Evolutionary conservation across 2,888 invertebrate species (phyloP), one percentile per base, ranked within the genome.

Genomic region (Lepidocyrtinus sp.): DNA sequence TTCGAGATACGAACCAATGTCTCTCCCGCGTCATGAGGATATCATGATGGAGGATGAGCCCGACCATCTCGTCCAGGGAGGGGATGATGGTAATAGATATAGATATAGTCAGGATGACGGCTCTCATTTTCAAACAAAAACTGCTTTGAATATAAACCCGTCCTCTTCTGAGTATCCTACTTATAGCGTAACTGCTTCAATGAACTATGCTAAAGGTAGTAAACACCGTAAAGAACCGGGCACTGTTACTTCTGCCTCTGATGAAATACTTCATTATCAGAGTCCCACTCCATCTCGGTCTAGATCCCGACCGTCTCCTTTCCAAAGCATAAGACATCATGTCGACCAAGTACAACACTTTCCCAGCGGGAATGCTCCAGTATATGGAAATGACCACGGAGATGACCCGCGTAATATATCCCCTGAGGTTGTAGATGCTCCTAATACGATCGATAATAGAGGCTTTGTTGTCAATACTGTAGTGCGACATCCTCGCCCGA

Each of bases 91-190:
- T 63, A 74, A 63, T 74, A 46, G 36, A 5, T 36, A 36, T 36
- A 36, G 36, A 5, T 36, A 36, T 36, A 36, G 36, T 36, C 36
- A 36, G 67, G 46, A 77, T 68, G 62, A 22, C 22, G 27, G 1
- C n/a, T 22, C 67, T 45, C 22, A 69, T 17, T 79, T 79, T 70
- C 36, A 79, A 63, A 74, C 70, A 17, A 79, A 79, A 70, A 76
- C 75, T 19, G 69, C 79, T 55, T 74, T 74, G n/a, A n/a, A n/a
- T n/a, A n/a, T n/a, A 7, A 27, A 55, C 26, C 61, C 68, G 15
- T 25, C 68, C 26, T 46, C 68, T 7, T 25, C 68, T 9, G 73
- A 79, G 19, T 79, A 55, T 70, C 62, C 73, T 55, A 2, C 45
- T 17, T 73, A 69, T 74, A 74, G 79, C 21, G 69, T 79, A 17